These are phyloP conservation scores for Eurosta solidaginis DNA, from an alignment of 1,140 invertebrate genomes.

Conservation along the genomic window DNA sequence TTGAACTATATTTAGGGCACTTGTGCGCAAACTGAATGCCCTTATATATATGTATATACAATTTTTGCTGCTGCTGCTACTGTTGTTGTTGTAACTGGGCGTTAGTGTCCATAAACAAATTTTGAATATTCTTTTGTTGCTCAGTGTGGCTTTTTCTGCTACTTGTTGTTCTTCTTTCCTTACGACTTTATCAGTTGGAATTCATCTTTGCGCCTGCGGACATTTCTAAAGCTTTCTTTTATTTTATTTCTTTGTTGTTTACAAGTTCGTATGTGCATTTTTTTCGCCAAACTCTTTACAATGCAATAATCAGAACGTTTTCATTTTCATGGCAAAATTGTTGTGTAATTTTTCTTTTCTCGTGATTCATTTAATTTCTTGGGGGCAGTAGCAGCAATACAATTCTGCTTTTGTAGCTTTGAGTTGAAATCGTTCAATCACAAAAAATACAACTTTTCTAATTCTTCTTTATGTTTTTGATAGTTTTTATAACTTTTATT, in stretches of 20 bases:
- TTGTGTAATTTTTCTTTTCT: not conserved
- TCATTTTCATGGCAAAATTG: not conserved
- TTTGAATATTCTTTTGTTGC: slow-evolving; percentile 5
- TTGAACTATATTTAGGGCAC: slow-evolving; percentile 58
- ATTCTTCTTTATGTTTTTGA: no score
- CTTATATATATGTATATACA: not conserved
- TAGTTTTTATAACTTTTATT: no score
- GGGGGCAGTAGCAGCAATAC: not conserved
- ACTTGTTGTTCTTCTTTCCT: slow-evolving; percentile 54
- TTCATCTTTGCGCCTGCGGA: slow-evolving; percentile 57
- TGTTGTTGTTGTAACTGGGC: not conserved
- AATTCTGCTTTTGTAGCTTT: not conserved
- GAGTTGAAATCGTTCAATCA: not conserved
- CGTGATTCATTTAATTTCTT: not conserved
- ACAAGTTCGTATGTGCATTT: not conserved
- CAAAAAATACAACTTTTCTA: no score
- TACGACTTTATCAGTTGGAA: slow-evolving; percentile 55
- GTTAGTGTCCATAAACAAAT: not conserved
- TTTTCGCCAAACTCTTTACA: not conserved
- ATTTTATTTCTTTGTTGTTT: not conserved
- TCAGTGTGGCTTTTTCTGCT: slow-evolving; percentile 30
- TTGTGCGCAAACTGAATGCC: slow-evolving; percentile 34
- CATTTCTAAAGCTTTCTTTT: slow-evolving; percentile 32
- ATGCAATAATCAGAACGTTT: not conserved
- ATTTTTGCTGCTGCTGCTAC: not conserved